phyloP scores from a whole-genome alignment of 2,797 vertebrate genomes.

The Leptodactylus fallax region DNA sequence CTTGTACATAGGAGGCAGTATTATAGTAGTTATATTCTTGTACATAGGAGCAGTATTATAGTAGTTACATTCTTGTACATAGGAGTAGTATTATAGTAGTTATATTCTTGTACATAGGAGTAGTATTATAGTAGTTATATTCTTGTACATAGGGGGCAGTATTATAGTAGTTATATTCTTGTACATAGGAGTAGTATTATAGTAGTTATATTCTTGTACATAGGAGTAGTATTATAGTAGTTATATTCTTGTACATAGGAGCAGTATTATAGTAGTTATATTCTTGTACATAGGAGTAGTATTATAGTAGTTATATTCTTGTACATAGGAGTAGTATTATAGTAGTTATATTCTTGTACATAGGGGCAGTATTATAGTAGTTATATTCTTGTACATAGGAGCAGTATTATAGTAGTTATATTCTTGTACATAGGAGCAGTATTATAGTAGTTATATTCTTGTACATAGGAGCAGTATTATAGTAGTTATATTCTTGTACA shows the following conservation, averaged over 20 bases:
- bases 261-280: background rate
- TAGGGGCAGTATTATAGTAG: no score
- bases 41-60: constrained; percentile 6
- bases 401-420: no score
- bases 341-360: no score
- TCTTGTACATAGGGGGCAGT: background rate
- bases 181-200: background rate
- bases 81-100: constrained; percentile 1
- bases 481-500: no score
- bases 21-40: background rate
- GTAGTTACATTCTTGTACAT: constrained; percentile 8
- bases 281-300: background rate
- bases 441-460: no score
- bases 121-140: constrained; percentile 3
- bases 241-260: background rate
- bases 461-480: no score
- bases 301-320: no score
- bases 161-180: background rate
- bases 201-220: constrained; percentile 7
- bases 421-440: no score
- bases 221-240: constrained; percentile 6
- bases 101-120: background rate
- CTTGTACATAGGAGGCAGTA: background rate
- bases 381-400: no score
- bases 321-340: no score